Evolutionary conservation across 2,113 vertebrate species (phyloP).

Genomic region (Mohoua ochrocephala): DNA sequence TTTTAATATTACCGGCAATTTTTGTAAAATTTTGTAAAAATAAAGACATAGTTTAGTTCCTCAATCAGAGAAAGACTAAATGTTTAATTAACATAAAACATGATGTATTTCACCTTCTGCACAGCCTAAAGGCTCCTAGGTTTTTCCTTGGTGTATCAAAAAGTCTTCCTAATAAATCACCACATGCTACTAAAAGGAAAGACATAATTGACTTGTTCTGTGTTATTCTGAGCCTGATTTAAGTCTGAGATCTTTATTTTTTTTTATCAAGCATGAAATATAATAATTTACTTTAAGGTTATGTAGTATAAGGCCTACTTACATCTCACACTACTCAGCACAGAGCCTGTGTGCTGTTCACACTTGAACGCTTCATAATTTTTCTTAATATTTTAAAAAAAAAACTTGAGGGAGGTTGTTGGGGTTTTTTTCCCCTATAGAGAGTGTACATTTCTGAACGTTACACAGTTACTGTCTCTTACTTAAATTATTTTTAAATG

Average conservation of each 20-base stretch:
- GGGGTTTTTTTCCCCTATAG: accelerated
- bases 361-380: not conserved
- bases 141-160: not conserved
- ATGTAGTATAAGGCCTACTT: not conserved
- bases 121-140: not conserved
- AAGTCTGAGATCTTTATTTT: not conserved
- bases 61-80: not conserved
- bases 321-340: not conserved
- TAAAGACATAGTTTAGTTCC: not conserved
- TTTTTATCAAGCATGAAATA: not conserved
- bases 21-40: not conserved
- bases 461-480: not conserved
- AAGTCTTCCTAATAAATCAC: not conserved
- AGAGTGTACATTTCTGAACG: not conserved
- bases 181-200: not conserved
- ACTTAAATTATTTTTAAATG: not conserved
- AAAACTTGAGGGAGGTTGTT: not conserved
- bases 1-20: not conserved
- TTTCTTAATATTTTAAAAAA: accelerated
- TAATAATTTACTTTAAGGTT: not conserved
- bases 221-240: not conserved
- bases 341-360: not conserved
- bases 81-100: not conserved
- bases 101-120: not conserved
- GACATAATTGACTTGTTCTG: not conserved